Base-by-base conservation (phyloP, 2,113 vertebrate species). In the Symphodus melops region DNA sequence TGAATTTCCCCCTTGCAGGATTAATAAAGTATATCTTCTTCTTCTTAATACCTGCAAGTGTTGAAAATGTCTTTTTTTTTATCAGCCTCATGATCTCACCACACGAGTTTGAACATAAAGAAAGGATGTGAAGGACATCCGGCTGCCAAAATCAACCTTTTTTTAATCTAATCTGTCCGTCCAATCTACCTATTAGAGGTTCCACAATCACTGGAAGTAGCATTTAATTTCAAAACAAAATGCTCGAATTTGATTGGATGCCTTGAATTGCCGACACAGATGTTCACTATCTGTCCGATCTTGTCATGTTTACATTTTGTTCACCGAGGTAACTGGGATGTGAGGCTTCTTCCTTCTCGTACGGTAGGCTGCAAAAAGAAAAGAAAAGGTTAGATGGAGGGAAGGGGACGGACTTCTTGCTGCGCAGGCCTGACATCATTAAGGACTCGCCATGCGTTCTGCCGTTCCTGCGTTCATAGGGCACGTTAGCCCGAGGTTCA, bases 401-500 rank as follows among this genome's bases (percentile, higher is more conserved):
- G 46, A 57, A 62, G 49, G 49, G 23, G 76, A 67, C 64, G 68
- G 54, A 36, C 37, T 65, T 72, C 70, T 76, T 51, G 80, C 79
- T 88, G 84, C 20, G 39, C 66, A 0, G 57, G 46, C 60, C 81
- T 89, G 89, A 90, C 88, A 86, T 85, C 82, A 86, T 92, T 91
- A 92, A 79, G 84, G 76, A 72, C 90, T 85, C 84, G 83, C 82
- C 83, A 75, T 85, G 85, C 66, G 14, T 85, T 87, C 76, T 86
- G 67, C 76, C 72, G 84, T 75, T 23, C 53, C 75, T 64, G 68
- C 81, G 84, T 86, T 89, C 89, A 83, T 73, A 90, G 86, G 89
- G 77, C 89, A 87, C 69, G 83, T 86, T 91, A 86, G 88, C 88
- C 77, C 72, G 84, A 81, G 91, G 86, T 91, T 92, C 88, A 86